Conservation (phyloP, 2,113 vertebrate genomes). For the Cebidichthys violaceus region DNA sequence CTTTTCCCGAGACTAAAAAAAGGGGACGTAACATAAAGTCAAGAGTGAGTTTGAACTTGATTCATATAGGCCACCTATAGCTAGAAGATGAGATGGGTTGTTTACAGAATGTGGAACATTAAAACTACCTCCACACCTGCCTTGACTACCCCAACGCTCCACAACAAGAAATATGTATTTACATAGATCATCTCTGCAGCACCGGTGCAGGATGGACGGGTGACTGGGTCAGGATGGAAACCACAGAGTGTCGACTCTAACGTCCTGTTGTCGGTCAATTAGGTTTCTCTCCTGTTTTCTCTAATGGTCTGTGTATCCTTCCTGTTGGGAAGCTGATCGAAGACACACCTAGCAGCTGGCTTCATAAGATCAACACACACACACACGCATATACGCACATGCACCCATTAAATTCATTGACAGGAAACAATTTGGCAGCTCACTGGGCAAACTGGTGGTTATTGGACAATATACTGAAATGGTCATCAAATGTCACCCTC, state of each 20-base stretch:
- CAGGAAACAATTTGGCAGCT: slow-evolving; percentile 75
- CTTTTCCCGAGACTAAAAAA: no score
- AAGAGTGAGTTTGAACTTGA: neutral
- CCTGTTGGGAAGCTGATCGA: slow-evolving; percentile 65
- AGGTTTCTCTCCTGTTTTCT: slow-evolving; percentile 48
- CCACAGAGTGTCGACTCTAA: slow-evolving; percentile 46
- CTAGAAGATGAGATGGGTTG: neutral
- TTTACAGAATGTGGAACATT: neutral
- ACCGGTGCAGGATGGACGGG: slow-evolving; percentile 1
- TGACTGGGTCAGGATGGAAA: slow-evolving; percentile 54
- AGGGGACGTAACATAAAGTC: neutral
- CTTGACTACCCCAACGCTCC: neutral
- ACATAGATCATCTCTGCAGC: neutral
- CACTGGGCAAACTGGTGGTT: slow-evolving; percentile 57
- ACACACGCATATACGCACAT: slow-evolving; percentile 3
- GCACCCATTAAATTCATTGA: slow-evolving; percentile 8
- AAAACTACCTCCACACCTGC: neutral
- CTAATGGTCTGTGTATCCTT: slow-evolving; percentile 68
- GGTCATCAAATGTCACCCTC: slow-evolving; percentile 47
- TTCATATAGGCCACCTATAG: neutral
- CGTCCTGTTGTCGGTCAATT: slow-evolving; percentile 70
- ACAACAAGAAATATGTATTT: slow-evolving; percentile 20
- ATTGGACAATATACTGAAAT: slow-evolving; percentile 61
- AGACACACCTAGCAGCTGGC: slow-evolving; percentile 61
- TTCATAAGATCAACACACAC: slow-evolving; percentile 45